Evolutionary conservation across 1,140 invertebrate species (phyloP).

Genomic region (Atopsyche davidsoni): DNA sequence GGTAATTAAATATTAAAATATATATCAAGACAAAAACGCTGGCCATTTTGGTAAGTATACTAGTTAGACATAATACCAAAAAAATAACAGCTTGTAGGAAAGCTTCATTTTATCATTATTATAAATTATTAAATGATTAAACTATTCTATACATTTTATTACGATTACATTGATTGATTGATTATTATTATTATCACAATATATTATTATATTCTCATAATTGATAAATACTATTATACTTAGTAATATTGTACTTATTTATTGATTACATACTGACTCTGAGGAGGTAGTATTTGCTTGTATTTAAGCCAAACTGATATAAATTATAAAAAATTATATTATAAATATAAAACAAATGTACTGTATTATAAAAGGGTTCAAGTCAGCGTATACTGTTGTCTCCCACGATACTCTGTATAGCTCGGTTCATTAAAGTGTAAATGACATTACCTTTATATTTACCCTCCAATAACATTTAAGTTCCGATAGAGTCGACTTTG

Average conservation of each 20-base stretch:
- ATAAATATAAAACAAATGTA: conserved; percentile 28
- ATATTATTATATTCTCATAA: conserved; percentile 32
- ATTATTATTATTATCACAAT: conserved; percentile 34
- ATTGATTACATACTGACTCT: conserved; percentile 28
- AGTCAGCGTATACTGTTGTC: conserved; percentile 38
- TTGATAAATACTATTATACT: conserved; percentile 32
- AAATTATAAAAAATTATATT: conserved; percentile 29
- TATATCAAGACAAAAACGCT: conserved; percentile 44
- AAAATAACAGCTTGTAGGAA: conserved; percentile 49
- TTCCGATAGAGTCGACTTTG: conserved; percentile 25
- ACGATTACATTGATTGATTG: conserved; percentile 47
- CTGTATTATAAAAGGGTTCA: conserved; percentile 29
- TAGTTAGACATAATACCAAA: conserved; percentile 51
- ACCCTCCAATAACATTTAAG: conserved; percentile 30
- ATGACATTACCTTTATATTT: conserved; percentile 27
- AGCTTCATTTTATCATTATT: conserved; percentile 54
- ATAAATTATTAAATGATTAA: conserved; percentile 50
- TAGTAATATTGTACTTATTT: conserved; percentile 31
- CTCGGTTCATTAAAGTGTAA: conserved; percentile 26
- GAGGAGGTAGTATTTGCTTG: conserved; percentile 26
- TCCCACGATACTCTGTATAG: conserved; percentile 32
- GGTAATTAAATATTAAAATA: conserved; percentile 32
- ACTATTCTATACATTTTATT: conserved; percentile 53
- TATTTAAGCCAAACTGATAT: conserved; percentile 31
- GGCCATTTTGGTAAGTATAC: conserved; percentile 48